Conservation (phyloP, 2,888 invertebrate genomes). For the Petrolisthes manimaculis region DNA sequence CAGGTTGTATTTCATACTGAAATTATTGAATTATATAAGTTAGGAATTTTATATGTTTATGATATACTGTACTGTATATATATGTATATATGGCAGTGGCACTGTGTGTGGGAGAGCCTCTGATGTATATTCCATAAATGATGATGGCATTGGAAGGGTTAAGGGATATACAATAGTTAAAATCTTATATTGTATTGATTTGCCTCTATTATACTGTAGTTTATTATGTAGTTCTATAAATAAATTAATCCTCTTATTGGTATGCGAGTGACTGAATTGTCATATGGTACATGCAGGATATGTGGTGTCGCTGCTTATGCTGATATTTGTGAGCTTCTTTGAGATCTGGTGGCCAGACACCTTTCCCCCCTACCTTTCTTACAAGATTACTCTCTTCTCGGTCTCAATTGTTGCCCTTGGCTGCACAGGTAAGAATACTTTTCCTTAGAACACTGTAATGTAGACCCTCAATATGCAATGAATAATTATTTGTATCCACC, state of each 20-base stretch:
- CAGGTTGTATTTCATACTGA: too few relatives aligned
- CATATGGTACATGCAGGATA: conserved; percentile 76
- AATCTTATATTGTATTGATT: neutral
- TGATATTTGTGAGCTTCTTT: conserved; percentile 85
- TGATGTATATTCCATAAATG: neutral
- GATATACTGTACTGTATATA: too few relatives aligned
- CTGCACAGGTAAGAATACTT: conserved; percentile 77
- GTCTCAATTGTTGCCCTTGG: conserved; percentile 89
- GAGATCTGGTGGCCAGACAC: conserved; percentile 86
- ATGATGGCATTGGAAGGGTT: neutral
- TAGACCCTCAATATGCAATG: too few relatives aligned
- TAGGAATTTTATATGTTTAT: too few relatives aligned
- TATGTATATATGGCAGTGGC: too few relatives aligned
- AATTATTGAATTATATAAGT: too few relatives aligned
- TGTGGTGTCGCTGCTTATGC: conserved; percentile 82
- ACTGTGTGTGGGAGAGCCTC: too few relatives aligned
- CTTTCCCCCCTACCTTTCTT: conserved; percentile 83
- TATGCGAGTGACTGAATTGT: conserved; percentile 12
- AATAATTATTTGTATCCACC: too few relatives aligned
- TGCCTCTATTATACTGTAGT: neutral
- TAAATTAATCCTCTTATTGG: neutral
- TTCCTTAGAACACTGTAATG: neutral
- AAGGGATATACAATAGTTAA: neutral
- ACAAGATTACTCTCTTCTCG: conserved; percentile 85
- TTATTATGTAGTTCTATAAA: neutral